phyloP scores from a whole-genome alignment of 2,888 invertebrate species.

The Callinectes sapidus region DNA sequence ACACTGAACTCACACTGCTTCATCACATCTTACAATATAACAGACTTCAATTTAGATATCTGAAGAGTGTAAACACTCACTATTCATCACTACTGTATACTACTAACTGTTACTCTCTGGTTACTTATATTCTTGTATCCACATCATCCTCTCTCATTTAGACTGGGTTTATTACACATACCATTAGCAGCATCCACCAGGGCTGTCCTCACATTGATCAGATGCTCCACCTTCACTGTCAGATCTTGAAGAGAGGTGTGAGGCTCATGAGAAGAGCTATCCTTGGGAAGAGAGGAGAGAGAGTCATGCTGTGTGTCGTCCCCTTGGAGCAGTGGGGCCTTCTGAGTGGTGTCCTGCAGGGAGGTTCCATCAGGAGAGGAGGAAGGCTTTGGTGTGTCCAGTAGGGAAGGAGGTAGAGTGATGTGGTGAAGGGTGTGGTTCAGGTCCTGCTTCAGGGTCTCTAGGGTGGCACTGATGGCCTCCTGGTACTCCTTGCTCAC shows the following conservation, averaged over 20 bases:
- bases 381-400: neutral
- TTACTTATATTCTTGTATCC: neutral
- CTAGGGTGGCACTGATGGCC: constrained; percentile 29
- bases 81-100: neutral
- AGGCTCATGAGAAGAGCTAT: neutral
- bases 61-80: neutral
- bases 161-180: neutral
- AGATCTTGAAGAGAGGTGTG: neutral
- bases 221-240: constrained; percentile 50
- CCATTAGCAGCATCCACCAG: constrained; percentile 61
- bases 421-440: constrained; percentile 40
- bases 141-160: neutral
- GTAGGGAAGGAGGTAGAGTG: neutral
- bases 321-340: neutral
- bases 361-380: neutral
- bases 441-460: constrained; percentile 24
- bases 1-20: neutral
- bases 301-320: neutral
- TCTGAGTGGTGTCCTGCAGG: neutral
- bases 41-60: neutral
- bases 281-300: neutral
- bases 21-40: neutral
- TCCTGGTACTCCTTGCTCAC: constrained; percentile 39
- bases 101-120: neutral
- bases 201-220: constrained; percentile 55